Conservation (phyloP, 2,888 invertebrate genomes). For the Pachydiplax longipennis region DNA sequence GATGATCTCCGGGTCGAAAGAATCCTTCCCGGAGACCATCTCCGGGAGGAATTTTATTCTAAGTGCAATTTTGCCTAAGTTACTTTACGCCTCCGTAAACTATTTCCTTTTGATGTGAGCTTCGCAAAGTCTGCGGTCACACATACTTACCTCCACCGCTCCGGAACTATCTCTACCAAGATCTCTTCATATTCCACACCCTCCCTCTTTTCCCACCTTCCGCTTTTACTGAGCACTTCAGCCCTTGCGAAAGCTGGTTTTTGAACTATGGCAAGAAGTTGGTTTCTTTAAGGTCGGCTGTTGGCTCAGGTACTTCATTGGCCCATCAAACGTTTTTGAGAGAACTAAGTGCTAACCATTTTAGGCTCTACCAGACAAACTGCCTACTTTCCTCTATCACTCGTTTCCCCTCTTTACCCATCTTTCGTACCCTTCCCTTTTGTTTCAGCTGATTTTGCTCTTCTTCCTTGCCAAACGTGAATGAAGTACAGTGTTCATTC, state of each 20-base stretch:
- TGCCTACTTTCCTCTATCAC: neutral
- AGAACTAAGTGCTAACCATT: neutral
- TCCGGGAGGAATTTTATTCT: neutral
- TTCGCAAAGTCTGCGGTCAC: neutral
- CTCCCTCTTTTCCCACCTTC: neutral
- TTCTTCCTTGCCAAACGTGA: too few relatives aligned
- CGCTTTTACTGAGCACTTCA: neutral
- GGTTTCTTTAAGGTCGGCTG: neutral
- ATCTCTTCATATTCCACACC: neutral
- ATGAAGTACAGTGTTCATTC: too few relatives aligned
- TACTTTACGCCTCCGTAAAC: neutral
- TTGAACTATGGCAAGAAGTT: neutral
- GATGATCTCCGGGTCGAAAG: neutral
- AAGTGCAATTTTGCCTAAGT: conserved; percentile 1
- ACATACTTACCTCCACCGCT: neutral
- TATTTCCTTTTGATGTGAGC: neutral
- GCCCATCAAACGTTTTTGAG: neutral
- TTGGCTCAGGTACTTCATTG: neutral
- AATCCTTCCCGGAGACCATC: neutral
- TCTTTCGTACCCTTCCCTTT: neutral
- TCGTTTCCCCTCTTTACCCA: neutral
- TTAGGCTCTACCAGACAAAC: neutral
- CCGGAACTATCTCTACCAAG: neutral
- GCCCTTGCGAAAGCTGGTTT: neutral
- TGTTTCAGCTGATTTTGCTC: too few relatives aligned